These are phyloP conservation scores for Hydrolagus colliei DNA, from an alignment of 2,797 vertebrate species.

Conservation along the genomic window DNA sequence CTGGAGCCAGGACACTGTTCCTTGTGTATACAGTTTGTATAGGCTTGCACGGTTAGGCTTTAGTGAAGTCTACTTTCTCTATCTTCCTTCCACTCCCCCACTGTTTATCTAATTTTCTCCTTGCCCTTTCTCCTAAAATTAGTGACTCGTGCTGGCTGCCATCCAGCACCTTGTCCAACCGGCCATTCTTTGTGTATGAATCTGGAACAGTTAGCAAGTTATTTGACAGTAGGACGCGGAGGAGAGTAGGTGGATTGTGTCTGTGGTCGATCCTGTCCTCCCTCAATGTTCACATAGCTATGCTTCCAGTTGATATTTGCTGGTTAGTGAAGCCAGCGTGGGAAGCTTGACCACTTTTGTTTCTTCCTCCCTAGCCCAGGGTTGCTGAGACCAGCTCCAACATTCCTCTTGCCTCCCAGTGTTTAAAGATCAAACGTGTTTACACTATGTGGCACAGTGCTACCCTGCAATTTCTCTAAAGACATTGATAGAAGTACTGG, in stretches of 20 bases:
- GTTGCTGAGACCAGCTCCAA: background rate
- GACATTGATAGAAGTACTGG: background rate
- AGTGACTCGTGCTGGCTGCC: background rate
- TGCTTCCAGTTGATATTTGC: background rate
- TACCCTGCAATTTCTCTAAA: background rate
- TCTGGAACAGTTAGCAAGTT: background rate
- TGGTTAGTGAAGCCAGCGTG: background rate
- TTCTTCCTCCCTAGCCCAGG: background rate
- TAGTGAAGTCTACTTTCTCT: background rate
- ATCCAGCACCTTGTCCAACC: background rate
- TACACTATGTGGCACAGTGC: background rate
- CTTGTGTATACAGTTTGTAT: background rate
- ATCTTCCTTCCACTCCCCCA: background rate
- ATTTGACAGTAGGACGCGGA: background rate
- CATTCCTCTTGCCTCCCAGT: background rate
- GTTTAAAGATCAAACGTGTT: background rate
- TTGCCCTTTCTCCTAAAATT: background rate
- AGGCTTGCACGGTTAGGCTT: background rate
- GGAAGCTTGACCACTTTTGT: background rate
- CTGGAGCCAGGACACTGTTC: background rate
- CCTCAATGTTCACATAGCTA: background rate
- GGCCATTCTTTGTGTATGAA: background rate
- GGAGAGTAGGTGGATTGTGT: background rate
- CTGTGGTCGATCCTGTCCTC: background rate
- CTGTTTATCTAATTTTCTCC: background rate